These are phyloP conservation scores for Apostichopus parvimensis DNA, from an alignment of 35 echinoderm and acorn worm species.

Conservation along the genomic window DNA sequence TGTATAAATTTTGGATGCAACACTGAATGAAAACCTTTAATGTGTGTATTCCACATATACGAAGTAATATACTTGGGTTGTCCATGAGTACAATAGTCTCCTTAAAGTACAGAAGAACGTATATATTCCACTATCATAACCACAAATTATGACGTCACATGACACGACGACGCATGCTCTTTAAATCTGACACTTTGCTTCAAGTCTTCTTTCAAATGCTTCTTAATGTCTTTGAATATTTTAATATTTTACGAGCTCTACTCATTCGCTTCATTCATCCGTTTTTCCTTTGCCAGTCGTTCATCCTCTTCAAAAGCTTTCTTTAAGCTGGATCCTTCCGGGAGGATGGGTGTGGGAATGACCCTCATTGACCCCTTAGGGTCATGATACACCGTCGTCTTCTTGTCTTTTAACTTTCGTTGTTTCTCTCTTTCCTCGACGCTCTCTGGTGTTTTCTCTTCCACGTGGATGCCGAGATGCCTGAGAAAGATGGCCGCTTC, in stretches of 20 bases:
- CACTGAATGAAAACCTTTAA: too few relatives aligned
- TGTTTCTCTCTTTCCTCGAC: neutral
- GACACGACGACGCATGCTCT: too few relatives aligned
- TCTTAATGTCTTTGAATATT: neutral
- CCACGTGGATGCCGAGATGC: slow-evolving; percentile 34
- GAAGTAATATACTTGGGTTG: too few relatives aligned
- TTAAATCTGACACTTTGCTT: too few relatives aligned
- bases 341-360: slow-evolving; percentile 5
- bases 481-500: slow-evolving; percentile 8
- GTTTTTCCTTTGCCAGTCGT: neutral
- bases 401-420: neutral
- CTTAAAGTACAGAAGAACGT: too few relatives aligned
- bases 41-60: too few relatives aligned
- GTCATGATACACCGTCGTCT: neutral
- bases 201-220: too few relatives aligned
- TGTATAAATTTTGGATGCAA: too few relatives aligned
- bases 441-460: slow-evolving; percentile 18
- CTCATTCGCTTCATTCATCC: neutral
- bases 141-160: neutral
- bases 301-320: neutral
- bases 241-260: neutral
- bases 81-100: too few relatives aligned
- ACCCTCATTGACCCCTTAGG: slow-evolving; percentile 22
- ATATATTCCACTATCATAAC: too few relatives aligned
- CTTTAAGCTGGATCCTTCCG: neutral